Percentiles rank a stretch among this genome's conserved stretches.
Conservation (phyloP, 2,797 vertebrate species). For the Leontopithecus rosalia region DNA sequence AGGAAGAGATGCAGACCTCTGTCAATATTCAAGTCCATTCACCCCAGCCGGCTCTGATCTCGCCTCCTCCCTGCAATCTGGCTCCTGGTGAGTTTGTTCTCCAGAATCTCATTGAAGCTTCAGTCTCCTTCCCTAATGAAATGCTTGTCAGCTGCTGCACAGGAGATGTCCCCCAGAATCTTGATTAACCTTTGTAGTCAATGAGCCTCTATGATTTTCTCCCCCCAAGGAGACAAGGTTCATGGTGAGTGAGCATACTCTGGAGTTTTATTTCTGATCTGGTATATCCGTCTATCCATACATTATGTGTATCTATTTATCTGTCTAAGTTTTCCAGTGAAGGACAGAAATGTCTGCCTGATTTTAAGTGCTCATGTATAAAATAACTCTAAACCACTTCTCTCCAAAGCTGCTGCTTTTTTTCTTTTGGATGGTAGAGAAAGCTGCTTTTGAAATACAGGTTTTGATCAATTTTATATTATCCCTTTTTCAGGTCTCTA, state of each 20-base stretch:
- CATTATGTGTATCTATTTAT: not conserved
- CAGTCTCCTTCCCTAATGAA: slow-evolving; percentile 33
- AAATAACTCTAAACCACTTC: slow-evolving; percentile 76
- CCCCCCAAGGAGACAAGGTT: not conserved
- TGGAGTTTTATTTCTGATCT: not conserved
- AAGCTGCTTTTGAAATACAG: slow-evolving; percentile 82
- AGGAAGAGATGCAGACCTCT: slow-evolving; percentile 14
- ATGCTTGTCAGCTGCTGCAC: not conserved
- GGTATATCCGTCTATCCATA: not conserved
- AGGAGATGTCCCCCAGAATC: not conserved
- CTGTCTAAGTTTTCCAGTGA: not conserved
- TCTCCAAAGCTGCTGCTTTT: slow-evolving; percentile 63
- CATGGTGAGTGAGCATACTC: not conserved
- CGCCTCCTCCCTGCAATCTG: not conserved
- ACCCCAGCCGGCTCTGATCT: not conserved
- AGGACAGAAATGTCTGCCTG: not conserved
- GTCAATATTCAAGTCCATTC: slow-evolving; percentile 47
- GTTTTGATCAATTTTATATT: slow-evolving; percentile 88
- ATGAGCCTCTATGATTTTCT: not conserved
- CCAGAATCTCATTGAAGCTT: slow-evolving; percentile 30
- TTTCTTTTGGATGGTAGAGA: slow-evolving; percentile 56
- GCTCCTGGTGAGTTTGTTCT: not conserved
- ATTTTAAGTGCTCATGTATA: slow-evolving; percentile 72
- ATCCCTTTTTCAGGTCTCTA: slow-evolving; percentile 82
- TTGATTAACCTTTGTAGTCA: slow-evolving; percentile 51